Base-by-base conservation (phyloP, 2,888 invertebrate species). In the Tetrapedia diversipes region DNA sequence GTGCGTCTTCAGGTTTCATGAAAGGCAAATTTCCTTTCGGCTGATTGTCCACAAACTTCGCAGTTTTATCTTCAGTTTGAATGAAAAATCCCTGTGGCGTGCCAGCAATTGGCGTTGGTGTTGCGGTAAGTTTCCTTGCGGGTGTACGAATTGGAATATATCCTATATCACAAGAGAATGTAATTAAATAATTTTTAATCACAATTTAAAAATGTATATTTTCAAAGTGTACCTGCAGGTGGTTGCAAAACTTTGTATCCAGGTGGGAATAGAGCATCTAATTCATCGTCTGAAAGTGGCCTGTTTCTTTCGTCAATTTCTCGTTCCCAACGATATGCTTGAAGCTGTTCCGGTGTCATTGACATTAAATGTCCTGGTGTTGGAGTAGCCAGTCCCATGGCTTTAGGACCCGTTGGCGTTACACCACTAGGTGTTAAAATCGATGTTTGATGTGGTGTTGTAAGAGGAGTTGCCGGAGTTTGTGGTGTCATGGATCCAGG, bases 331-430 rank as follows among this genome's bases (percentile, higher is more conserved):
- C 98, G 95, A 91, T 98, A 99, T 0, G 98, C 98, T 92, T 99
- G 99, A 80, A 99, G 93, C 92, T 99, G 99, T 92, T 99, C 99
- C 0, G 99, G 99, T 0, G 99, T 99, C 99, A 99, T 99, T 16
- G 98, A 97, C 79, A 98, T 96, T 77, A 99, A 93, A 88, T 99
- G 98, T 22, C 98, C 97, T 0, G 99, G 98, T 0, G 98, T 98
- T 0, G 99, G 99, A 0, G 99, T 99, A 2, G 98, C 98, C 96
- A 99, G 96, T 0, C 96, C 98, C 99, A 99, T 99, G 0, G 99
- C 99, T 92, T 98, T 98, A 2, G 96, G 94, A 47, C 98, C 98
- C 22, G 97, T 95, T 0, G 98, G 97, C 6, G 98, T 97, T 8
- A 91, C 91, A 32, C 92, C 92, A 57, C 92, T 93, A 1, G 94